A percentile compares a stretch with the other conserved stretches of the same genome.
phyloP scores from a whole-genome alignment of 1,140 invertebrate species.

The Frieseomelitta varia region DNA sequence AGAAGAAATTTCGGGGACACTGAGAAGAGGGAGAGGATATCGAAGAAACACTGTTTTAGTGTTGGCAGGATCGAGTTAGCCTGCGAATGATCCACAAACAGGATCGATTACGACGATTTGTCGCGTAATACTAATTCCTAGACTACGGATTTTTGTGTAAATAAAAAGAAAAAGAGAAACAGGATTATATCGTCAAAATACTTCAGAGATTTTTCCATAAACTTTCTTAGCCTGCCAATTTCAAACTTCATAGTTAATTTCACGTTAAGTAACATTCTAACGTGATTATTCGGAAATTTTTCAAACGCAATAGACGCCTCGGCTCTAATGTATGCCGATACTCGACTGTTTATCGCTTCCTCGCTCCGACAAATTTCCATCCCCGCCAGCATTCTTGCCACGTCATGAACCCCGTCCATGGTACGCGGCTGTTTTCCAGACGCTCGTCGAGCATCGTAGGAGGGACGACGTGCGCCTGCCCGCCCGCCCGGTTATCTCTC shows the following conservation, averaged over 20 bases:
- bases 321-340: neutral
- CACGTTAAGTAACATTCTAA: too few species aligned
- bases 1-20: neutral
- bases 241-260: too few species aligned
- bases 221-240: too few species aligned
- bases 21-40: rapidly evolving
- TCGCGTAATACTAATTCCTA: too few species aligned
- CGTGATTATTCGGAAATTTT: neutral
- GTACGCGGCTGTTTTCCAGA: slow-evolving; percentile 18
- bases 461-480: slow-evolving; percentile 4
- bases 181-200: too few species aligned
- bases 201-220: too few species aligned
- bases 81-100: too few species aligned
- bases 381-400: neutral
- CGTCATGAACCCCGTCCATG: neutral
- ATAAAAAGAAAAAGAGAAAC: too few species aligned
- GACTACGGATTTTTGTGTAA: too few species aligned
- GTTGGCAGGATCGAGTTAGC: too few species aligned
- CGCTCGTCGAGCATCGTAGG: neutral
- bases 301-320: neutral
- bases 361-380: neutral
- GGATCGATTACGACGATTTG: too few species aligned
- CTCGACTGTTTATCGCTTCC: neutral
- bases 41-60: neutral
- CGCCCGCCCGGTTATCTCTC: slow-evolving; percentile 56